phyloP scores from a whole-genome alignment of 2,113 vertebrate species.

The Colius striatus region DNA sequence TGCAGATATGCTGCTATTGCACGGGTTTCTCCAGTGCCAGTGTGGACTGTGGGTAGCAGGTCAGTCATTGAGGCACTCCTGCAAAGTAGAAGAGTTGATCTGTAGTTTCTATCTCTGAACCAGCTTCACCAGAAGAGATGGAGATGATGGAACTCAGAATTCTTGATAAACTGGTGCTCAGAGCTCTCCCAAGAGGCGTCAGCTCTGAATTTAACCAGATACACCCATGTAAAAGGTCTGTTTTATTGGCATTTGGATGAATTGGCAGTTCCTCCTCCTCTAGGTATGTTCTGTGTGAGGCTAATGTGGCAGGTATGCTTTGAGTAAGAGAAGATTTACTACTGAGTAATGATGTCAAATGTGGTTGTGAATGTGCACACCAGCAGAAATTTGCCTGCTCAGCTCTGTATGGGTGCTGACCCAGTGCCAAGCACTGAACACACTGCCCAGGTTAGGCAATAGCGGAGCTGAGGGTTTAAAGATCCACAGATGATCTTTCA shows the following conservation, averaged over 20 bases:
- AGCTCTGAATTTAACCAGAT: neutral
- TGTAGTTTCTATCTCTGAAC: neutral
- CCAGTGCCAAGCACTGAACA: neutral
- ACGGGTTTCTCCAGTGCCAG: neutral
- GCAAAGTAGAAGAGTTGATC: neutral
- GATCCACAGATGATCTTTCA: fast-evolving
- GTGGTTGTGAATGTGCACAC: neutral
- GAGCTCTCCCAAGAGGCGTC: neutral
- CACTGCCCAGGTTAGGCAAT: neutral
- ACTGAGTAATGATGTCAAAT: neutral
- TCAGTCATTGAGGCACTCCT: neutral
- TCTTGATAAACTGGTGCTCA: neutral
- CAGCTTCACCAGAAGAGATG: neutral
- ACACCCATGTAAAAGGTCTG: neutral
- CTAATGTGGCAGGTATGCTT: neutral
- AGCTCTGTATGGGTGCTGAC: fast-evolving
- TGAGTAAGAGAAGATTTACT: neutral
- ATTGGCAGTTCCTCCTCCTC: neutral
- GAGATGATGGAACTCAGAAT: fast-evolving
- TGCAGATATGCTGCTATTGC: neutral
- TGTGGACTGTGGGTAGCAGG: neutral
- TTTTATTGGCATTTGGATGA: neutral
- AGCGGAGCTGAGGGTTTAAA: neutral
- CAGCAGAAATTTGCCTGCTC: neutral
- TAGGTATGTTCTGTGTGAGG: neutral